Evolutionary conservation across 2,888 invertebrate genomes (phyloP).

Genomic region (Baccha elongata): DNA sequence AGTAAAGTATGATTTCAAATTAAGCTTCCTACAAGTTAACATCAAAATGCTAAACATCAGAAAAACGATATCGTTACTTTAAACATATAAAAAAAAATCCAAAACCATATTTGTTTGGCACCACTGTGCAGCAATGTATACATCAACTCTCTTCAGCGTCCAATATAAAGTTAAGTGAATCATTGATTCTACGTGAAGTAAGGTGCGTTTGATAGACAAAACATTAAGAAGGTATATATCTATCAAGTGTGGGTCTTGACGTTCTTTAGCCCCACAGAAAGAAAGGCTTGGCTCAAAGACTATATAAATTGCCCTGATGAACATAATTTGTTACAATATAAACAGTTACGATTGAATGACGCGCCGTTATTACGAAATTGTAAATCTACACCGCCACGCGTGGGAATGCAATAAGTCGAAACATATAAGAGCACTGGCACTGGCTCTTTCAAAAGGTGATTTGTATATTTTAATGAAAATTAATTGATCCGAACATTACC

Average conservation of each 20-base stretch:
- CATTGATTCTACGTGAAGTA: conserved; percentile 32
- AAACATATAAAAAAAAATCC: too few relatives aligned
- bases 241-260: conserved; percentile 48
- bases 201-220: conserved; percentile 38
- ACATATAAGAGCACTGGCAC: conserved; percentile 26
- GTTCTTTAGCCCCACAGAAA: conserved; percentile 11
- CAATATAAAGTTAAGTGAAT: conserved; percentile 30
- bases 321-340: conserved; percentile 32
- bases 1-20: too few relatives aligned
- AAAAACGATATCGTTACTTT: too few relatives aligned
- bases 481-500: conserved; percentile 62
- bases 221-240: too few relatives aligned
- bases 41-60: too few relatives aligned
- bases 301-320: conserved; percentile 24
- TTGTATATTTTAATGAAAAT: conserved; percentile 57
- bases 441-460: conserved; percentile 8
- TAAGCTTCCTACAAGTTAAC: too few relatives aligned
- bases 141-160: background rate
- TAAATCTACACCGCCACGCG: conserved; percentile 12
- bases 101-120: too few relatives aligned
- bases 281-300: conserved; percentile 6
- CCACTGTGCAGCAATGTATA: too few relatives aligned
- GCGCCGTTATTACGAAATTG: conserved; percentile 21
- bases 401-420: conserved; percentile 50
- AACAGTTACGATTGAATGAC: conserved; percentile 15